phyloP scores from a whole-genome alignment of 2,113 vertebrate genomes.

The Suncus etruscus region DNA sequence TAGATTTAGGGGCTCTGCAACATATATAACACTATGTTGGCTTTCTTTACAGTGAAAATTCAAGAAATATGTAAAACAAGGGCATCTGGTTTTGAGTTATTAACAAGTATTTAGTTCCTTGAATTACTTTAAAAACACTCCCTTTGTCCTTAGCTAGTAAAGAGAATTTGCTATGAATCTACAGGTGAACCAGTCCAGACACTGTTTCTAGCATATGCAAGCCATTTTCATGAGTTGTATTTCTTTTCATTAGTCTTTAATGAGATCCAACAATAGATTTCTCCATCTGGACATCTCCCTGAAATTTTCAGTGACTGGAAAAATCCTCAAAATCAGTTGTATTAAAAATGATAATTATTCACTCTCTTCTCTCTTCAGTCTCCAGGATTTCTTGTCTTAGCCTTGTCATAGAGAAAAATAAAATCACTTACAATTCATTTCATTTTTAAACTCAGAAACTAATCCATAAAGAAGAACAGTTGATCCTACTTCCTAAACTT shows the following conservation, averaged over 20 bases:
- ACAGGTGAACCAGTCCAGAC: not conserved
- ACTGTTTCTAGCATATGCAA: not conserved
- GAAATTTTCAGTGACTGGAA: not conserved
- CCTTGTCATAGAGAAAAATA: not conserved
- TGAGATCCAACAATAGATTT: not conserved
- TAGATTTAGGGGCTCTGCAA: conserved; percentile 9
- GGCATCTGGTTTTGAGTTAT: too few relatives aligned
- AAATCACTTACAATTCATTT: not conserved
- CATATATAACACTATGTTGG: not conserved
- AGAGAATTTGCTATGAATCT: not conserved
- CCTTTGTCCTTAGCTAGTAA: conserved; percentile 35
- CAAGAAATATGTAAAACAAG: not conserved
- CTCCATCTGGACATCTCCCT: not conserved
- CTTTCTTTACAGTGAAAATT: conserved; percentile 1
- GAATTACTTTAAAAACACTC: conserved; percentile 9
- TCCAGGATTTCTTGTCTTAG: not conserved
- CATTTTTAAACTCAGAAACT: conserved; percentile 25
- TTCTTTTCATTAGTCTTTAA: conserved; percentile 43
- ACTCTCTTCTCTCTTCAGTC: not conserved
- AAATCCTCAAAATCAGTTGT: not conserved
- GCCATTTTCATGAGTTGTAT: not conserved
- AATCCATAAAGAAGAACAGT: not conserved
- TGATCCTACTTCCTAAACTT: conserved; percentile 21
- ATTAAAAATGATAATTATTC: not conserved
- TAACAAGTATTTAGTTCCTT: not conserved